Evolutionary conservation across 2,888 invertebrate species (phyloP).

Genomic region (Platypus cylindrus): DNA sequence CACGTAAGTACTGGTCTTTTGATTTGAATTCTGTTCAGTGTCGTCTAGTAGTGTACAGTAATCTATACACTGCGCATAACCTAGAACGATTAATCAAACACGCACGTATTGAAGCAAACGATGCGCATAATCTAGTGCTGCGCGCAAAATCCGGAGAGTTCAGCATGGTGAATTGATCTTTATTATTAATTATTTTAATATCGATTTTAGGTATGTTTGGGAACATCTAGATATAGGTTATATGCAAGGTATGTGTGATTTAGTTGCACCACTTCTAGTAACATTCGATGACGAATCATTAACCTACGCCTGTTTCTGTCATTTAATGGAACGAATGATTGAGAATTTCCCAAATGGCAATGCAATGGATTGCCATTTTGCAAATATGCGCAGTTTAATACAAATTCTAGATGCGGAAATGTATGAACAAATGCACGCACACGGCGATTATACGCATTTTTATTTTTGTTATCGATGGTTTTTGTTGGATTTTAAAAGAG

Average conservation of each 20-base stretch:
- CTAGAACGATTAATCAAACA: too few species aligned
- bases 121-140: too few species aligned
- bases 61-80: too few species aligned
- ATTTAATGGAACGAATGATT: slow-evolving; percentile 80
- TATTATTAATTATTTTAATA: too few species aligned
- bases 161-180: too few species aligned
- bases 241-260: slow-evolving; percentile 96
- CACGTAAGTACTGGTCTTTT: too few species aligned
- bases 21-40: too few species aligned
- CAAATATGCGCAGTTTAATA: slow-evolving; percentile 82
- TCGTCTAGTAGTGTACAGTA: too few species aligned
- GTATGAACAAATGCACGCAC: slow-evolving; percentile 87
- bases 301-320: slow-evolving; percentile 83
- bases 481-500: slow-evolving; percentile 88
- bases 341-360: slow-evolving; percentile 87
- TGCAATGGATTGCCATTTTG: slow-evolving; percentile 92
- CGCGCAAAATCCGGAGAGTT: too few species aligned
- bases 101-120: too few species aligned
- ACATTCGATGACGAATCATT: slow-evolving; percentile 85
- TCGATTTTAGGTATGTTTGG: slow-evolving; percentile 87
- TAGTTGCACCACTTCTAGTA: slow-evolving; percentile 84
- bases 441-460: slow-evolving; percentile 93
- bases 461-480: slow-evolving; percentile 98
- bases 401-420: slow-evolving; percentile 88
- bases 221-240: slow-evolving; percentile 89